Conservation (phyloP, 2,113 vertebrate species). For the Riparia riparia region DNA sequence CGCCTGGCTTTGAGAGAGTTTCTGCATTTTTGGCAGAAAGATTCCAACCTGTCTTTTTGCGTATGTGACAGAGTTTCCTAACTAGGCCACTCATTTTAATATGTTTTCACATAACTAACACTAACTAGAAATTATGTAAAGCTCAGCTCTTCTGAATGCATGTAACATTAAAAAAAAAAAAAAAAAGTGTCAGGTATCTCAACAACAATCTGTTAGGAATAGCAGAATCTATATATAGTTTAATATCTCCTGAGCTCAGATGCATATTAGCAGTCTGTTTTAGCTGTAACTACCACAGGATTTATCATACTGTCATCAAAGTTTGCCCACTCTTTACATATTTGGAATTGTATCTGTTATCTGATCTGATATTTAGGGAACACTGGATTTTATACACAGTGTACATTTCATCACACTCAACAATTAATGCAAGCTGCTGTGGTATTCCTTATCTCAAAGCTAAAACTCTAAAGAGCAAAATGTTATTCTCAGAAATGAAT, state of each 20-base stretch:
- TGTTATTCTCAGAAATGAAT: background rate
- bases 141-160: conserved; percentile 49
- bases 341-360: conserved; percentile 12
- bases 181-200: conserved; percentile 66
- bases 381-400: background rate
- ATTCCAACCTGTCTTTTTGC: background rate
- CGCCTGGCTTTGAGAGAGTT: background rate
- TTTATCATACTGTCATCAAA: conserved; percentile 33
- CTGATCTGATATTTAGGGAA: background rate
- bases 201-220: conserved; percentile 62
- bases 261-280: conserved; percentile 43
- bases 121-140: conserved; percentile 68
- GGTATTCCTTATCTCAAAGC: background rate
- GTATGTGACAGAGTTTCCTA: conserved; percentile 24
- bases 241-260: conserved; percentile 64
- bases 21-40: background rate
- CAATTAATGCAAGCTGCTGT: background rate
- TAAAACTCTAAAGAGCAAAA: background rate
- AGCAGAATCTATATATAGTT: conserved; percentile 65
- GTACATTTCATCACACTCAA: background rate
- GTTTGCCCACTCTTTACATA: conserved; percentile 44
- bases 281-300: conserved; percentile 37
- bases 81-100: conserved; percentile 56
- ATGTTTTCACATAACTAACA: conserved; percentile 51
- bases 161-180: conserved; percentile 34